These are phyloP conservation scores for Popillia japonica DNA, from an alignment of 1,140 invertebrate genomes.

Conservation along the genomic window DNA sequence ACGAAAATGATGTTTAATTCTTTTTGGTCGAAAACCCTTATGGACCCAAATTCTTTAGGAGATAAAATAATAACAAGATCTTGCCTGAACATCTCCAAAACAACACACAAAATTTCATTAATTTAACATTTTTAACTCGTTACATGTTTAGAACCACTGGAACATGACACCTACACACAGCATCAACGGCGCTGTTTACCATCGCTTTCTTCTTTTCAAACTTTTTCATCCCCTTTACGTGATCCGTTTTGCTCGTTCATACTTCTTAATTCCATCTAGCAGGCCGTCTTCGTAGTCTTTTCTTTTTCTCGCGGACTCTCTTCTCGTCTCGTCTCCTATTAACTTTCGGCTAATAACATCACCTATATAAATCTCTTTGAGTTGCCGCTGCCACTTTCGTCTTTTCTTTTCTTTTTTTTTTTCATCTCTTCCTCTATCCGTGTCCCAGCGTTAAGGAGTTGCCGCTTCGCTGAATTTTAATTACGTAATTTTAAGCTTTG, in stretches of 20 bases:
- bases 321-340: not conserved
- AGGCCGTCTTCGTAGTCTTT: not conserved
- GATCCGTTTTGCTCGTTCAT: slow-evolving; percentile 18
- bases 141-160: too few relatives aligned
- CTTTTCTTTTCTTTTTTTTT: not conserved
- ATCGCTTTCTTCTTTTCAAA: not conserved
- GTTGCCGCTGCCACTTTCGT: slow-evolving; percentile 22
- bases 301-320: slow-evolving; percentile 12
- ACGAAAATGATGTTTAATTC: too few relatives aligned
- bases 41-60: too few relatives aligned
- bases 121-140: too few relatives aligned
- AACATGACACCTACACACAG: too few relatives aligned
- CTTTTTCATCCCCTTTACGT: not conserved
- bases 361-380: slow-evolving; percentile 34
- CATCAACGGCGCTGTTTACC: not conserved
- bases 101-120: too few relatives aligned
- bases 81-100: too few relatives aligned
- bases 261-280: slow-evolving; percentile 13
- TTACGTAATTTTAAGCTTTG: slow-evolving; percentile 35
- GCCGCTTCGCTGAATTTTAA: slow-evolving; percentile 34
- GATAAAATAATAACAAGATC: too few relatives aligned
- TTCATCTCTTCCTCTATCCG: not conserved
- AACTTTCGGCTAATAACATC: slow-evolving; percentile 29
- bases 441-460: not conserved
- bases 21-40: too few relatives aligned